Percentiles rank a stretch among this genome's conserved stretches.
Conservation (phyloP, 2,888 invertebrate species). For the Blastobasis adustella region DNA sequence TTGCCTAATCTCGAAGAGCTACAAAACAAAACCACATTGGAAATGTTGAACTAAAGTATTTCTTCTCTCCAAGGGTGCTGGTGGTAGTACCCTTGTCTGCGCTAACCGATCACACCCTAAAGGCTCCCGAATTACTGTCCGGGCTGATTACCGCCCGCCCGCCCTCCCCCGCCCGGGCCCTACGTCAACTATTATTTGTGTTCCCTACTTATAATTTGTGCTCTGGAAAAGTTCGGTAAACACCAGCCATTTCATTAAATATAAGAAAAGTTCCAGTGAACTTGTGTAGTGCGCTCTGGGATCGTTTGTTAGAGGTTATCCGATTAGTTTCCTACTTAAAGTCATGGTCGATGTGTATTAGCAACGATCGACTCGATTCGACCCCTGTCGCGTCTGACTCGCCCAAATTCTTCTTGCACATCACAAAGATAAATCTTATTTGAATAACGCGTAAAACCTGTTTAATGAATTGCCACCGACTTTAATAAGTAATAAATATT, state of each 20-base stretch:
- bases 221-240: constrained; percentile 64
- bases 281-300: constrained; percentile 51
- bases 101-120: constrained; percentile 72
- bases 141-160: constrained; percentile 62
- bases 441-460: constrained; percentile 46
- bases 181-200: constrained; percentile 70
- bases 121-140: constrained; percentile 71
- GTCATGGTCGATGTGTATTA: constrained; percentile 17
- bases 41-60: constrained; percentile 72
- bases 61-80: constrained; percentile 68
- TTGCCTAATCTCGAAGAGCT: constrained; percentile 71
- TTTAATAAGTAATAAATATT: constrained; percentile 58
- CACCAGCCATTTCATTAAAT: constrained; percentile 64
- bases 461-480: constrained; percentile 51
- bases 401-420: constrained; percentile 19
- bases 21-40: constrained; percentile 73
- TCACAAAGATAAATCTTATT: constrained; percentile 38
- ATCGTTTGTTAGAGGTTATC: constrained; percentile 45
- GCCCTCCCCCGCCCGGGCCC: constrained; percentile 36
- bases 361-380: constrained; percentile 11
- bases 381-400: too few relatives aligned
- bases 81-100: constrained; percentile 68
- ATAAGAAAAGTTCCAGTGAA: constrained; percentile 56
- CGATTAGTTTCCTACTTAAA: constrained; percentile 40
- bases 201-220: constrained; percentile 69